Evolutionary conservation across 2,113 vertebrate species (phyloP).

Genomic region (Motacilla alba): DNA sequence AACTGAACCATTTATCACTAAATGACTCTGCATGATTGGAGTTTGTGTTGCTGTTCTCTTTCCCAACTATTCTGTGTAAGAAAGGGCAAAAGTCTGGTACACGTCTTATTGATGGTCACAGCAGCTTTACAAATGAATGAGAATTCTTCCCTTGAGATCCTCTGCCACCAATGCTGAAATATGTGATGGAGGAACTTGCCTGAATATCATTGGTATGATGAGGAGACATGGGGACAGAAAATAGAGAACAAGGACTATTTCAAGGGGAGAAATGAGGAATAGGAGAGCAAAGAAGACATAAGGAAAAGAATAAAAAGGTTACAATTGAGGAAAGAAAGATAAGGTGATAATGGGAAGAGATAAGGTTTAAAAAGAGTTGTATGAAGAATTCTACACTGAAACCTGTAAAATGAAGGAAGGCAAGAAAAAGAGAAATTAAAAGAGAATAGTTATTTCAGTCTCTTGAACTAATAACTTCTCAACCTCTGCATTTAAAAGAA

Average conservation of each 20-base stretch:
- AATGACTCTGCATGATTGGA: neutral
- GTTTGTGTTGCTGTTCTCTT: neutral
- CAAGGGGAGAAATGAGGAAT: neutral
- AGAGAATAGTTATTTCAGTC: neutral
- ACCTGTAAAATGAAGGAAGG: neutral
- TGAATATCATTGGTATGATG: neutral
- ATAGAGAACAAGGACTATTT: neutral
- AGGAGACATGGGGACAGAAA: neutral
- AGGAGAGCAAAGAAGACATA: neutral
- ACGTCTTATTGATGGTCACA: neutral
- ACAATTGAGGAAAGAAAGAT: neutral
- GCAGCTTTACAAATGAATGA: neutral
- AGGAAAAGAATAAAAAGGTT: neutral
- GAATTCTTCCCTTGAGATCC: neutral
- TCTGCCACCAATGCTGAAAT: neutral
- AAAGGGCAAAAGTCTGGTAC: neutral
- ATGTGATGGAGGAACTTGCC: neutral
- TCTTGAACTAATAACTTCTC: neutral
- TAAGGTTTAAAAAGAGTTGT: neutral
- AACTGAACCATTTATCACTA: neutral
- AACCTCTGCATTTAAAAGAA: neutral
- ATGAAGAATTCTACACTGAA: neutral
- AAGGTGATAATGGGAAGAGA: neutral
- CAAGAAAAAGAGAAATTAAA: neutral
- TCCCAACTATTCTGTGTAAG: neutral